Evolutionary conservation across 2,888 invertebrate species (phyloP).

Genomic region (Rhingia rostrata): DNA sequence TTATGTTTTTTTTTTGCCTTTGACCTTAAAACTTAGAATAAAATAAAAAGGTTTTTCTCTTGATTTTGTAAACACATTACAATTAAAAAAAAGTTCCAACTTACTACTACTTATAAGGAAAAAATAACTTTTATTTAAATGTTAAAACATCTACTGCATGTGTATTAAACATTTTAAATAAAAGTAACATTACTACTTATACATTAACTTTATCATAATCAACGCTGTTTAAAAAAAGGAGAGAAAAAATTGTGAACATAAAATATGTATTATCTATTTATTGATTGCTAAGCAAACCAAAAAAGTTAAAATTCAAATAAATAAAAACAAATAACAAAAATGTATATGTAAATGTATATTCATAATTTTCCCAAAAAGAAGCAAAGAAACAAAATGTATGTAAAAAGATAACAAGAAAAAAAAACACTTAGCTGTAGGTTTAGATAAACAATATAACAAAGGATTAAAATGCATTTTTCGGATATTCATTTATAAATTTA

Average conservation of each 20-base stretch:
- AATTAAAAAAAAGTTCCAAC: conserved; percentile 47
- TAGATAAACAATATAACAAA: conserved; percentile 30
- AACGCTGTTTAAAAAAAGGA: conserved; percentile 54
- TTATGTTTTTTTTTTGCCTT: conserved; percentile 17
- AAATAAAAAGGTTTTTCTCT: conserved; percentile 14
- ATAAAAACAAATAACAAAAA: conserved; percentile 19
- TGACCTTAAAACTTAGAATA: conserved; percentile 38
- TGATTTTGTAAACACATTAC: conserved; percentile 61
- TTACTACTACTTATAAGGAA: conserved; percentile 53
- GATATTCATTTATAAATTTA: conserved; percentile 22
- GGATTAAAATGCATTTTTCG: conserved; percentile 17
- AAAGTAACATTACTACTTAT: conserved; percentile 54
- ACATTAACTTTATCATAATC: conserved; percentile 71
- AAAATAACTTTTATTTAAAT: conserved; percentile 51
- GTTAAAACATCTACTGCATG: conserved; percentile 67
- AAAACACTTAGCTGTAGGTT: conserved; percentile 36
- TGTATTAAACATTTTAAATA: conserved; percentile 58
- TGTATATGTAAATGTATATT: conserved; percentile 76
- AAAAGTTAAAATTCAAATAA: conserved; percentile 47
- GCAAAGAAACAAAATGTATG: conserved; percentile 40
- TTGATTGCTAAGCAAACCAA: conserved; percentile 71
- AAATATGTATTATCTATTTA: conserved; percentile 54
- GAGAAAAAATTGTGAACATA: conserved; percentile 42
- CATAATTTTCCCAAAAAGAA: conserved; percentile 68
- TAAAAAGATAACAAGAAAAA: conserved; percentile 40